phyloP scores from a whole-genome alignment of 2,797 vertebrate species.

The Gambelia wislizenii region DNA sequence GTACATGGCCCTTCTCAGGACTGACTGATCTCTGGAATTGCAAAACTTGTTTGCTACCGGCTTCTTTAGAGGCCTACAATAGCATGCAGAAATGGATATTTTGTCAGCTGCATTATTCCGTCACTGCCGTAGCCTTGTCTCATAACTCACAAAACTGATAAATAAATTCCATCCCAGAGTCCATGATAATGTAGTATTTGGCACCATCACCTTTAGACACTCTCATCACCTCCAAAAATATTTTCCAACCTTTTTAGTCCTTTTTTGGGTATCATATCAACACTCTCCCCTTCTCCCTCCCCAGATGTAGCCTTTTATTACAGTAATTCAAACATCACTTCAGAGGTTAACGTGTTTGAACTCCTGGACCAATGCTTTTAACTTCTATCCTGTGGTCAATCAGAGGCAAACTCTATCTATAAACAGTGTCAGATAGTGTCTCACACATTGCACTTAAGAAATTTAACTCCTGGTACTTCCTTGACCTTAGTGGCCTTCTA shows the following conservation, averaged over 20 bases:
- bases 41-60: slow-evolving; percentile 70
- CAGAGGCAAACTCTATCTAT: slow-evolving; percentile 81
- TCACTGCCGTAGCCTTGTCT: slow-evolving; percentile 68
- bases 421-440: slow-evolving; percentile 87
- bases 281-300: slow-evolving; percentile 51
- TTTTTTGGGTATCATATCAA: slow-evolving; percentile 72
- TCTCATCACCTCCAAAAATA: slow-evolving; percentile 71
- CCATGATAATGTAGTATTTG: slow-evolving; percentile 72
- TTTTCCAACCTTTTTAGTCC: slow-evolving; percentile 59
- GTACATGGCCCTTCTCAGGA: slow-evolving; percentile 68
- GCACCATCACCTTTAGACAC: slow-evolving; percentile 70
- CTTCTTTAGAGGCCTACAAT: slow-evolving; percentile 64
- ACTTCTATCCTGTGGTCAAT: slow-evolving; percentile 83
- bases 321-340: slow-evolving; percentile 83
- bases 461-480: slow-evolving; percentile 82
- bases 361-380: slow-evolving; percentile 83
- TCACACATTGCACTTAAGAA: slow-evolving; percentile 88
- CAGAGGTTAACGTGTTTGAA: slow-evolving; percentile 83
- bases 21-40: slow-evolving; percentile 68
- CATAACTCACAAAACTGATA: slow-evolving; percentile 71
- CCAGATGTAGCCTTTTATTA: slow-evolving; percentile 71
- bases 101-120: slow-evolving; percentile 72
- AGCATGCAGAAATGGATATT: slow-evolving; percentile 70
- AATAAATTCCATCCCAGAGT: slow-evolving; percentile 71
- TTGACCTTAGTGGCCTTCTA: slow-evolving; percentile 81